These are phyloP conservation scores for Saccopteryx bilineata DNA, from an alignment of 2,113 vertebrate species.

Conservation along the genomic window DNA sequence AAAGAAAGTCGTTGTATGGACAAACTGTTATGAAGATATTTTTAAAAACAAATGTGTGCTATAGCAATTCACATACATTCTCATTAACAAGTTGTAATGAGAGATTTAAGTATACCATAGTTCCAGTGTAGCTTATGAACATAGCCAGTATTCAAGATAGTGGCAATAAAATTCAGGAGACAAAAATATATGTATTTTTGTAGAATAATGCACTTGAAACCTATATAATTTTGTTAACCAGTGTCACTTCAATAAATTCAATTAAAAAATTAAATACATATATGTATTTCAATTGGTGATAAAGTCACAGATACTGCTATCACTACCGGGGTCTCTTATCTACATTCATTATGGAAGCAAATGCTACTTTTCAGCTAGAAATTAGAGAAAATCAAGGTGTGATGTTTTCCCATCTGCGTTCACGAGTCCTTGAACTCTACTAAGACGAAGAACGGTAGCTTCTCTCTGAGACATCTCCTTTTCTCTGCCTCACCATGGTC, in stretches of 20 bases:
- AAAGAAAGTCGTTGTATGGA: conserved; percentile 24
- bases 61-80: neutral
- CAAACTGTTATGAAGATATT: neutral
- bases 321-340: neutral
- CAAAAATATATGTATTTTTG: neutral
- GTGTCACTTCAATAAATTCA: no score
- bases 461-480: neutral
- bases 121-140: neutral
- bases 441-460: neutral
- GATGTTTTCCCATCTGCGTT: neutral
- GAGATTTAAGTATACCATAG: neutral
- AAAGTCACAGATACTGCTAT: neutral
- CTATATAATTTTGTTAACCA: no score
- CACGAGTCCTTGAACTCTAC: neutral
- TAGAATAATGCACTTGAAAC: no score
- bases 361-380: neutral
- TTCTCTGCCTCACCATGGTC: neutral
- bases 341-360: neutral
- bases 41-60: neutral
- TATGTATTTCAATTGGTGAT: neutral
- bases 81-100: conserved; percentile 21
- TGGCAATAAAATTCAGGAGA: neutral
- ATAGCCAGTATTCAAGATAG: neutral
- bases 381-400: conserved; percentile 1
- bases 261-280: no score